phyloP scores from a whole-genome alignment of 2,888 invertebrate species.

The Diplolepis rosae region DNA sequence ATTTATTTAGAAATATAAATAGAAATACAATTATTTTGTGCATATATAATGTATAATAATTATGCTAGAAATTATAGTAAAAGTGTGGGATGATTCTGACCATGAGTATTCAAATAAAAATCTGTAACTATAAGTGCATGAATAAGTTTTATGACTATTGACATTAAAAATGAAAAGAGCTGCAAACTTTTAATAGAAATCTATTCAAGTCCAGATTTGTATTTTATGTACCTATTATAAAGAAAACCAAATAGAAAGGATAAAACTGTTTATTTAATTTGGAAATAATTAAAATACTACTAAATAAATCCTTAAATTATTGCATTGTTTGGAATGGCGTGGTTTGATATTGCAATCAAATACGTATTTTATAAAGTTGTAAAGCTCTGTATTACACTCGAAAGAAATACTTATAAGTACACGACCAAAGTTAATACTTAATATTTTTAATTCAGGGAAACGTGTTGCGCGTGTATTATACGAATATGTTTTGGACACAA shows the following conservation, averaged over 20 bases:
- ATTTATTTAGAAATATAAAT: slow-evolving; percentile 48
- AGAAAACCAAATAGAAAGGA: no score
- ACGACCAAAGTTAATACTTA: neutral
- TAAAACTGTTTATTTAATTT: no score
- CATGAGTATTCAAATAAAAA: neutral
- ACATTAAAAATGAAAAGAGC: no score
- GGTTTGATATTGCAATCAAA: no score
- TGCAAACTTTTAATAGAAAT: no score
- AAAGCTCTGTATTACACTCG: no score
- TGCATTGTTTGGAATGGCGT: no score
- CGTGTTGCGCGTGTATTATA: neutral
- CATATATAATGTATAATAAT: slow-evolving; percentile 41
- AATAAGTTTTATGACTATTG: neutral
- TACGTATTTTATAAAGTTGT: no score
- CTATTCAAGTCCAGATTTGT: no score
- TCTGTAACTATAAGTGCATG: neutral
- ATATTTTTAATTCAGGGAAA: neutral
- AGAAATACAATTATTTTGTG: slow-evolving; percentile 46
- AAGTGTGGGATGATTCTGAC: neutral
- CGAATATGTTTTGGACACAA: neutral
- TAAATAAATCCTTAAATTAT: no score
- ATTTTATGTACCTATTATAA: no score
- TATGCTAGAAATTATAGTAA: neutral
- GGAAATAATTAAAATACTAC: no score
- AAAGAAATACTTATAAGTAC: neutral